Evolutionary conservation across 2,888 invertebrate species (phyloP), one percentile per base, ranked within the genome.

Genomic region (Nomada lathburiana): DNA sequence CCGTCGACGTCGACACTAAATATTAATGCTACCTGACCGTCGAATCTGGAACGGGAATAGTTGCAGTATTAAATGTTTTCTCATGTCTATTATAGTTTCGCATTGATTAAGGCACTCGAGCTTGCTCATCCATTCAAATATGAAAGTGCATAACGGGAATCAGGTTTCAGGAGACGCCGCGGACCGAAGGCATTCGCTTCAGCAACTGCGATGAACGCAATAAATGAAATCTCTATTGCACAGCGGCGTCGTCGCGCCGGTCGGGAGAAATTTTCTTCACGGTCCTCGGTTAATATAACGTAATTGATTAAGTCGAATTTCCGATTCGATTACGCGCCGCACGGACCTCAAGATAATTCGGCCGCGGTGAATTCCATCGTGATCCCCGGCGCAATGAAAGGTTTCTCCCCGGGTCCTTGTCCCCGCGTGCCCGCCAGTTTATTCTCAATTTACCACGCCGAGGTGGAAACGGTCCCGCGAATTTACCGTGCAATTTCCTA

Each of bases 401-500:
- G 80, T 72, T 84, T 50, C 59, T 59, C 69, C 62, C 50, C 20
- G n/a, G 9, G 75, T 67, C 59, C 68, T 60, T 71, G 7, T 36
- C 36, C 7, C 36, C 36, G 29, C 29, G 29, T 5, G 69, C 63
- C 64, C 57, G 63, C 79, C 83, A 89, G 89, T 89, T 89, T 89
- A 88, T 89, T 87, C 86, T 82, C 88, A 88, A 89, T 89, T 89
- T 88, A 82, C 77, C 64, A 80, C 74, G 82, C 68, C 76, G 76
- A 82, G 83, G 84, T 76, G 76, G 85, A 88, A 89, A 89, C 88
- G 86, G 83, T 81, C 80, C 86, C 81, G 76, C 83, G 88, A 89
- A 89, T 89, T 89, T 90, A 85, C 84, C 87, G 75, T 88, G 87
- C 88, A 90, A 90, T 89, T 89, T 89, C 87, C 86, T 71, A 82